Conservation (phyloP, 1,140 invertebrate genomes). For the Drosophila grimshawi region DNA sequence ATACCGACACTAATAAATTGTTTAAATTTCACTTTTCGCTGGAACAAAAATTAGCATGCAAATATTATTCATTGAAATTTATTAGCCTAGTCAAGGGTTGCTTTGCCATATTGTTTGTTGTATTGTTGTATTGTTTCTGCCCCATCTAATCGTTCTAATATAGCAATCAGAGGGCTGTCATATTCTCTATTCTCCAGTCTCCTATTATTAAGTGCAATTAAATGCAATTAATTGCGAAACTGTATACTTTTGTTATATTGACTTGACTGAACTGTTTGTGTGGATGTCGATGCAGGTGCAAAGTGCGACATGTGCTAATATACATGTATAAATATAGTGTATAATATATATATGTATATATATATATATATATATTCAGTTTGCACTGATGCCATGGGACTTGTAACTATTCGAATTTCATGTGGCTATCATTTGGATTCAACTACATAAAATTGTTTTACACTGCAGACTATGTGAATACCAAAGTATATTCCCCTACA, state of each 20-base stretch:
- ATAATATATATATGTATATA: background rate
- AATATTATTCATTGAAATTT: conserved; percentile 72
- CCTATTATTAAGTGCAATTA: conserved; percentile 66
- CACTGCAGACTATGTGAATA: no score
- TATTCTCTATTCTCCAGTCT: conserved; percentile 22
- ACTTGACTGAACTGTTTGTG: background rate
- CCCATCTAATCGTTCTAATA: conserved; percentile 18
- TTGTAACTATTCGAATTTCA: no score
- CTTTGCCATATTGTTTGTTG: background rate
- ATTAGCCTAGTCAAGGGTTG: conserved; percentile 39
- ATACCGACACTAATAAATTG: conserved; percentile 19
- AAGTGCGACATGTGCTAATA: conserved; percentile 51
- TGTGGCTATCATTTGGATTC: background rate
- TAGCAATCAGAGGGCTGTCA: conserved; percentile 18
- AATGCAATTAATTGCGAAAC: conserved; percentile 27
- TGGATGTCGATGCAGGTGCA: conserved; percentile 34
- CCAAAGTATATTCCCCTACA: background rate
- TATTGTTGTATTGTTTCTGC: background rate
- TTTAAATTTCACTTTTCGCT: conserved; percentile 59
- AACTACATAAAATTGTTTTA: background rate
- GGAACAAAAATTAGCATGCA: conserved; percentile 66
- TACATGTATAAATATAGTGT: background rate
- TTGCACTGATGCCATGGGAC: background rate
- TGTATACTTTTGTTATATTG: no score
- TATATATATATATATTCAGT: background rate